Evolutionary conservation across 2,113 vertebrate genomes (phyloP).

Genomic region (Tylochromis polylepis): DNA sequence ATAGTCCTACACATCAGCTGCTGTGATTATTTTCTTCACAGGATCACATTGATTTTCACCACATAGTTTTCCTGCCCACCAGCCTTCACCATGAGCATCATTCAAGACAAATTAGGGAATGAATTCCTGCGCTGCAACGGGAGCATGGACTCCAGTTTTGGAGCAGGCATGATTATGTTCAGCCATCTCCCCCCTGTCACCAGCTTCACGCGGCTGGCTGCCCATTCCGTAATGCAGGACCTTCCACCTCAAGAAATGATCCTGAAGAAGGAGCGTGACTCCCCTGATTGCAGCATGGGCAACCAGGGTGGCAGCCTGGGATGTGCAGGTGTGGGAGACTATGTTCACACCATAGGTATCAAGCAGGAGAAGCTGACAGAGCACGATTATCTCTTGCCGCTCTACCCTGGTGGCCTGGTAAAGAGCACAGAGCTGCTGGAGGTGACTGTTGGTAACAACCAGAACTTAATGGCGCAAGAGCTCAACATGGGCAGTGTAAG

Average conservation of each 20-base stretch:
- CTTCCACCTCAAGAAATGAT: slow-evolving; percentile 84
- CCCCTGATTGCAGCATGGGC: slow-evolving; percentile 77
- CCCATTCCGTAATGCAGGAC: slow-evolving; percentile 82
- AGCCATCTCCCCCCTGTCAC: slow-evolving; percentile 94
- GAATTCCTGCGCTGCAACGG: slow-evolving; percentile 83
- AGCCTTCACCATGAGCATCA: slow-evolving; percentile 74
- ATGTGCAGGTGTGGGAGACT: slow-evolving; percentile 61
- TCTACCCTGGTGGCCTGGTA: slow-evolving; percentile 73
- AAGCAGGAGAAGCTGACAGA: slow-evolving; percentile 93
- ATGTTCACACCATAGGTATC: slow-evolving; percentile 86
- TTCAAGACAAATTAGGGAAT: slow-evolving; percentile 87
- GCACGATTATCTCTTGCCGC: slow-evolving; percentile 81
- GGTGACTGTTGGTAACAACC: slow-evolving; percentile 77
- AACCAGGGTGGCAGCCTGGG: slow-evolving; percentile 32
- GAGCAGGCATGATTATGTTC: slow-evolving; percentile 92
- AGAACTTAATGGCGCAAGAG: slow-evolving; percentile 83
- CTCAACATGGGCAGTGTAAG: slow-evolving; percentile 79
- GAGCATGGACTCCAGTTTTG: slow-evolving; percentile 87
- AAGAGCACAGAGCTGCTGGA: slow-evolving; percentile 76
- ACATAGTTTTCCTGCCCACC: slow-evolving; percentile 50
- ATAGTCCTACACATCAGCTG: not conserved
- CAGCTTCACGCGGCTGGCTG: slow-evolving; percentile 91
- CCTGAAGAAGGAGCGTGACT: slow-evolving; percentile 91
- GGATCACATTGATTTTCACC: slow-evolving; percentile 62
- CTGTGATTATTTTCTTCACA: slow-evolving; percentile 11